phyloP scores from a whole-genome alignment of 2,113 vertebrate species.

The Hoplias malabaricus region DNA sequence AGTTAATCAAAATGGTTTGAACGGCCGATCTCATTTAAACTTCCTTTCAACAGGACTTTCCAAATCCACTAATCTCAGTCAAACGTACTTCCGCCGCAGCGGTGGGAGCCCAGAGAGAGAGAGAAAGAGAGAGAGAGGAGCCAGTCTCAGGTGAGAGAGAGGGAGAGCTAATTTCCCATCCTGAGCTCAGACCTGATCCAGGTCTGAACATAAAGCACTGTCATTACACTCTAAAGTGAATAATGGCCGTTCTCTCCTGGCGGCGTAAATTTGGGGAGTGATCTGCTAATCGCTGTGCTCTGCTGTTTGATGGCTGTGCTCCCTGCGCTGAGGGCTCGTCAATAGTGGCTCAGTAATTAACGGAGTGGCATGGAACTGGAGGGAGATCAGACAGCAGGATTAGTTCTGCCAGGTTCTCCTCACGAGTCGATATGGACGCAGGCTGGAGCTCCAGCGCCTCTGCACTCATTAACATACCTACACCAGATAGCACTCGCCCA shows the following conservation, averaged over 20 bases:
- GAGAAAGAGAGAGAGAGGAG: background rate
- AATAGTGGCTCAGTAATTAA: constrained; percentile 64
- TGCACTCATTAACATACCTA: constrained; percentile 56
- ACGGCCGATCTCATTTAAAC: background rate
- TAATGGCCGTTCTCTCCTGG: constrained; percentile 50
- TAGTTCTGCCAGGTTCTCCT: constrained; percentile 62
- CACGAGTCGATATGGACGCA: constrained; percentile 54
- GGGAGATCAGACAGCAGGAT: constrained; percentile 62
- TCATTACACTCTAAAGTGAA: constrained; percentile 50
- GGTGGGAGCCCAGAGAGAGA: background rate
- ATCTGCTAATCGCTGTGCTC: constrained; percentile 51
- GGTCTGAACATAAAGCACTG: constrained; percentile 46
- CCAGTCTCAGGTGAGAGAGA: background rate
- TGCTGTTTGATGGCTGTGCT: constrained; percentile 51
- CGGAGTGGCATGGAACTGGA: constrained; percentile 59
- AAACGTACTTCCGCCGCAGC: background rate
- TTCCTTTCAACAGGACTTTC: constrained; percentile 14
- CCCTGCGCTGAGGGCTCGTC: constrained; percentile 56
- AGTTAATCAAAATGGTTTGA: constrained; percentile 25
- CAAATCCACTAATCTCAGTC: constrained; percentile 11
- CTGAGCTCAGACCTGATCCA: constrained; percentile 36
- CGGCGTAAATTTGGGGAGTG: constrained; percentile 51
- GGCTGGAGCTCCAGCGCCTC: constrained; percentile 39
- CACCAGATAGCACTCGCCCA: constrained; percentile 45
- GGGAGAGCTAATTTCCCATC: constrained; percentile 41